A percentile compares a stretch with the other conserved stretches of the same genome.
Evolutionary conservation across 2,888 invertebrate genomes (phyloP).

Genomic region (Dermolepida albohirtum): DNA sequence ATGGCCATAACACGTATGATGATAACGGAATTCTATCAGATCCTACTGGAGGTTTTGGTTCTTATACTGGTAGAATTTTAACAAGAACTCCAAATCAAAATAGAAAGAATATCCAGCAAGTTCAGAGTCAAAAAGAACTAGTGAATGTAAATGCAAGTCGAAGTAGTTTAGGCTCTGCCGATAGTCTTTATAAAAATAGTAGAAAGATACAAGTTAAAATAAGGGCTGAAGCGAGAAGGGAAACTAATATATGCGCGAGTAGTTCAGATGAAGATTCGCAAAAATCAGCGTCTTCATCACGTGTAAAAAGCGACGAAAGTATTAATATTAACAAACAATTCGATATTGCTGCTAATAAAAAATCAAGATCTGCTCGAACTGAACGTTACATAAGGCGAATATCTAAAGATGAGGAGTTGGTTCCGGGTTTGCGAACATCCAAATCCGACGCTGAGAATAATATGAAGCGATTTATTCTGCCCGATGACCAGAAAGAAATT

Average conservation of each 20-base stretch:
- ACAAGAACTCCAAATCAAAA: conserved; percentile 55
- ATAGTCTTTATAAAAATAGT: conserved; percentile 68
- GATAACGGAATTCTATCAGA: conserved; percentile 72
- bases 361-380: conserved; percentile 80
- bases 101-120: conserved; percentile 61
- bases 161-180: conserved; percentile 62
- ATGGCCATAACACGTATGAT: conserved; percentile 52
- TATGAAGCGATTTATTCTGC: conserved; percentile 26
- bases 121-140: conserved; percentile 40
- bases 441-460: conserved; percentile 60
- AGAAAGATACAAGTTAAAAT: conserved; percentile 74
- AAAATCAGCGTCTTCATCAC: conserved; percentile 75
- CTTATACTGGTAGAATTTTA: conserved; percentile 53
- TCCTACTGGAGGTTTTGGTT: conserved; percentile 64
- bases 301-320: conserved; percentile 78
- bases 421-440: conserved; percentile 60
- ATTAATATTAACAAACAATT: conserved; percentile 66
- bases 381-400: conserved; percentile 83
- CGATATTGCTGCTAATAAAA: conserved; percentile 71
- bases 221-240: conserved; percentile 72
- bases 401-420: conserved; percentile 76
- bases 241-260: conserved; percentile 71
- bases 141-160: conserved; percentile 34
- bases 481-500: conserved; percentile 38
- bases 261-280: conserved; percentile 81